Conservation (phyloP, 2,797 vertebrate genomes). For the Gorsachius magnificus region DNA sequence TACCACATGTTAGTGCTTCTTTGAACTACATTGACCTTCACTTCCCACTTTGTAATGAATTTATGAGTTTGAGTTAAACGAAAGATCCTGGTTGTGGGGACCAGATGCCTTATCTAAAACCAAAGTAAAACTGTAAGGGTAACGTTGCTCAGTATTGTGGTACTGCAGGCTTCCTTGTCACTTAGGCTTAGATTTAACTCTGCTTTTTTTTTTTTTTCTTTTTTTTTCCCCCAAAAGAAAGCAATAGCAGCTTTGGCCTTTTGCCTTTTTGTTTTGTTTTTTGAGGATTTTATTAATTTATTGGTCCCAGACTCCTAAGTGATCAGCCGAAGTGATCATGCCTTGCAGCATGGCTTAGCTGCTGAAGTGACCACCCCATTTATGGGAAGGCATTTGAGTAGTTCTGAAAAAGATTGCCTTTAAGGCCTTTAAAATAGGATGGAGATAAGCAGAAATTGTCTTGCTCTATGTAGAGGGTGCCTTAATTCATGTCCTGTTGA, state of each 20-base stretch:
- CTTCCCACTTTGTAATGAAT: neutral
- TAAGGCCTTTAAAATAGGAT: neutral
- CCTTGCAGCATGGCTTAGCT: neutral
- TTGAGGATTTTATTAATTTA: neutral
- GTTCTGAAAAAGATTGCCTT: neutral
- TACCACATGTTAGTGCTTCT: neutral
- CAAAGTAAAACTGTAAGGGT: neutral
- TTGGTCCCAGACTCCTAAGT: neutral
- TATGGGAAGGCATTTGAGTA: neutral
- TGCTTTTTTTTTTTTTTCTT: neutral
- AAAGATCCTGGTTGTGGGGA: neutral
- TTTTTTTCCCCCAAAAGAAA: neutral
- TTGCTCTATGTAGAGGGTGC: neutral
- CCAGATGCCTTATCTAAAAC: neutral
- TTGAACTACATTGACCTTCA: neutral
- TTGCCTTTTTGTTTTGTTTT: neutral
- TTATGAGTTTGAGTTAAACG: neutral
- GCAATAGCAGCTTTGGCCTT: neutral
- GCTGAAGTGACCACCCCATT: neutral
- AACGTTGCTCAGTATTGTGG: neutral
- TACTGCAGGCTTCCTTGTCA: neutral
- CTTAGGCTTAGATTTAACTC: neutral
- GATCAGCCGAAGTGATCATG: neutral
- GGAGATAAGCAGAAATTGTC: neutral
- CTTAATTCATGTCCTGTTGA: neutral